phyloP scores from a whole-genome alignment of 2,113 vertebrate genomes.

The Sapajus apella region DNA sequence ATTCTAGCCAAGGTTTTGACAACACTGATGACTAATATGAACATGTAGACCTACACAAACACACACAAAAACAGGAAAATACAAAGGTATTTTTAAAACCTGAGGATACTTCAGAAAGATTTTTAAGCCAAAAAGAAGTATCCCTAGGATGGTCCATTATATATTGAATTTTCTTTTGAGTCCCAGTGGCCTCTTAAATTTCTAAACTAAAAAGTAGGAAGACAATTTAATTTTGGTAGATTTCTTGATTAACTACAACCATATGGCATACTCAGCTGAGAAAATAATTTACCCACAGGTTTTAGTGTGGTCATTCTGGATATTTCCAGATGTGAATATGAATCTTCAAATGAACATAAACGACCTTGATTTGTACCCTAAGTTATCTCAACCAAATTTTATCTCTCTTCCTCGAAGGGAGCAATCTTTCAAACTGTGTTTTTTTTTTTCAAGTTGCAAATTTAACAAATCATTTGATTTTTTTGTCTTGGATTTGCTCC shows the following conservation, averaged over 20 bases:
- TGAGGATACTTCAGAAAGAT: background rate
- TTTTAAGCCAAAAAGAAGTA: background rate
- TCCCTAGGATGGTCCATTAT: fast-evolving
- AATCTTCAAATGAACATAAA: background rate
- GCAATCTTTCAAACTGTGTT: background rate
- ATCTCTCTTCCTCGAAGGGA: background rate
- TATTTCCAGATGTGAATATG: background rate
- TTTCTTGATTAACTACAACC: background rate
- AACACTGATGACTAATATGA: fast-evolving
- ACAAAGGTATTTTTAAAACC: background rate
- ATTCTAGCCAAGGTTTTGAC: fast-evolving
- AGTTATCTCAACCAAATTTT: background rate
- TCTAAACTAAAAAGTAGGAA: background rate
- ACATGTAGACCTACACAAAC: background rate
- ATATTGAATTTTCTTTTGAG: background rate
- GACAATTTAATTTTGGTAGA: background rate
- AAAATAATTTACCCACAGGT: background rate
- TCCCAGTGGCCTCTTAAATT: background rate
- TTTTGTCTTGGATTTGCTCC: background rate
- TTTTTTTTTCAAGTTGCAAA: background rate
- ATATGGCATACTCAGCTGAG: fast-evolving
- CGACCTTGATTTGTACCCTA: background rate
- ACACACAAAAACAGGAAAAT: background rate
- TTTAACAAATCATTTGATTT: background rate
- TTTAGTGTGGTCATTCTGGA: no score